Base-by-base conservation (phyloP, 2,797 vertebrate genomes). In the Urocyon cinereoargenteus region DNA sequence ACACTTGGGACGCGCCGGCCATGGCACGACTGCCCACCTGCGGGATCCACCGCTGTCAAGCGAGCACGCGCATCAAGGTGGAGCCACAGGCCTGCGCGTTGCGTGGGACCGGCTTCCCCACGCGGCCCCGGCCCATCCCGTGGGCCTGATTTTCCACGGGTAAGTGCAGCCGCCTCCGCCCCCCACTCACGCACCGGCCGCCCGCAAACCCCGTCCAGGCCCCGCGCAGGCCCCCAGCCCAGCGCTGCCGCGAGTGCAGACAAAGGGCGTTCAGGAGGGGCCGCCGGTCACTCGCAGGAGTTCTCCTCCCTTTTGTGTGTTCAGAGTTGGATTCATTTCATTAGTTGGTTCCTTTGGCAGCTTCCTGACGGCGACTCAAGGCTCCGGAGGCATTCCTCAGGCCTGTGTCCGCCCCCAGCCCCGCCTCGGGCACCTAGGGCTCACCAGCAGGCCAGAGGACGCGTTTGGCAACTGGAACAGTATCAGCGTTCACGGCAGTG, bases 311-410 rank as follows among this genome's bases (percentile, higher is more conserved):
- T 94, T 40, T 49, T 62, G 45, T 90, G 85, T 68, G 73, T 92
- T 94, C 95, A 64, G 90, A 95, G 96, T 92, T 79, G 97, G 91
- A 94, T 82, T 87, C 84, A 53, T 86, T 97, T 92, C 73, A 68
- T 91, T 36, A 61, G 34, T 49, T 19, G 45, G 90, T 97, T 94
- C 92, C 94, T 96, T 94, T 92, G 90, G 94, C 83, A 59, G 45
- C 90, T 96, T 92, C 61, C 14, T 82, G 78, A 64, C 70, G 66
- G 68, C 97, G 93, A 97, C 97, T 95, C 96, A 89, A 86, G 18
- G 95, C 84, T 97, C 95, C 68, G 94, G 95, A 97, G 96, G 90
- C 91, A 97, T 98, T 98, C 96, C 90, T 98, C 83, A 96, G 94
- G 5, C 22, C 53, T 0, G 1, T 87, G 90, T 97, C 88, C 79